These are phyloP conservation scores for Lampropteryx suffumata DNA, from an alignment of 2,888 invertebrate genomes.

Conservation along the genomic window DNA sequence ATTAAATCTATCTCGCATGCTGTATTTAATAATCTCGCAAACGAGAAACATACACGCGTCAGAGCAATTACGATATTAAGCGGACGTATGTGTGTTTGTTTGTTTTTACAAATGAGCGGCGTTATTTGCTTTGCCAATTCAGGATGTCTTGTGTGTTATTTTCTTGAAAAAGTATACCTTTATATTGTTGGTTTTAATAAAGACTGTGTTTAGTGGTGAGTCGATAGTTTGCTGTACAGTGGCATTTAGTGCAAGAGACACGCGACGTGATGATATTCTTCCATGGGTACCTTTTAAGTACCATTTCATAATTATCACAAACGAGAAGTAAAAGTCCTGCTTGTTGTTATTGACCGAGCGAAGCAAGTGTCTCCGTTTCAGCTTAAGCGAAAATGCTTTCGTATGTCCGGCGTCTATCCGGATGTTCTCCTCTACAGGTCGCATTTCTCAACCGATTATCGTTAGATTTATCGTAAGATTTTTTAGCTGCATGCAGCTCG, in stretches of 20 bases:
- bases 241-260: neutral
- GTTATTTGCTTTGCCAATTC: slow-evolving; percentile 51
- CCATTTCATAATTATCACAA: too few species aligned
- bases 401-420: too few species aligned
- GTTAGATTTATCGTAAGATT: too few species aligned
- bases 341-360: too few species aligned
- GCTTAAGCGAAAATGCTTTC: too few species aligned
- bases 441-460: too few species aligned
- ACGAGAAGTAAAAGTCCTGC: too few species aligned
- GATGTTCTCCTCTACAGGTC: too few species aligned
- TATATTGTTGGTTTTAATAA: slow-evolving; percentile 30
- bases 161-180: slow-evolving; percentile 34
- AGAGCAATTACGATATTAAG: slow-evolving; percentile 55
- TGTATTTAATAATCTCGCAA: slow-evolving; percentile 26
- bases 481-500: too few species aligned
- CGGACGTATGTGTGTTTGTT: slow-evolving; percentile 32
- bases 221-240: neutral
- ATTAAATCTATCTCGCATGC: neutral
- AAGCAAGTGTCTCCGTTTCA: too few species aligned
- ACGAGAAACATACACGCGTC: slow-evolving; percentile 41
- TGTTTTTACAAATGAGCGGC: slow-evolving; percentile 42
- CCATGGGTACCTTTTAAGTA: too few species aligned
- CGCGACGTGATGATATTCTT: neutral
- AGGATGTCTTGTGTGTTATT: slow-evolving; percentile 40
- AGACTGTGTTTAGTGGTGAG: slow-evolving; percentile 15